Base-by-base conservation (phyloP, 1,140 invertebrate species). In the Brachionus manjavacas region DNA sequence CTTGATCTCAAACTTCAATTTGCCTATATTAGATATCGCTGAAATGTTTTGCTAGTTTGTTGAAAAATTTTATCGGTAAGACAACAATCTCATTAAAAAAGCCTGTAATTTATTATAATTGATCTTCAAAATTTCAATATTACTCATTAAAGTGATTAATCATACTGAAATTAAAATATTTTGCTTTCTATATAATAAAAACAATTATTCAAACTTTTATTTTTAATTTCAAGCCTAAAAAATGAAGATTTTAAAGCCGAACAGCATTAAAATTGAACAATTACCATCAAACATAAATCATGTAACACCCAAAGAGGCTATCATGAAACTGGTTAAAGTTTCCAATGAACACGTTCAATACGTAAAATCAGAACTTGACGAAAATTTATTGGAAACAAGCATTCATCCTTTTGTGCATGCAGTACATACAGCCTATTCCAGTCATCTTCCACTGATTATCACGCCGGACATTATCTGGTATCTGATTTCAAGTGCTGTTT, bases 341-440 rank as follows among this genome's bases (percentile, higher is more conserved):
- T n/a, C 16, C 23, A 6, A 41, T n/a, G 49, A 81, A 39, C 79
- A 81, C 23, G 25, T 81, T 81, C 79, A 81, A 60, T 35, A 64
- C 64, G 79, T 64, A 9, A 68, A 68, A 60, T 60, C 79, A 11
- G 79, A 81, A 35, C 8, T 41, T 14, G 60, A 81, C 64, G 52
- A 41, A 11, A 16, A 35, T 14, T 12, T 81, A 4, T 12, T 81
- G 11, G 35, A 39, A 81, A 64, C 49, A 12, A 9, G 3, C 3
- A 35, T 64, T 49, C 79, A 81, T 35, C 79, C 79, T 12, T 81
- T 81, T 81, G 79, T 81, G 11, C 6, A 81, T 52, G 79, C 79
- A n/a, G 52, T 81, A 35, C 60, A 64, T 11, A 3, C n/a, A 11
- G 79, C 79, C 20, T 81, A 81, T 60, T 60, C 79, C 1, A 23